Evolutionary conservation across 2,888 invertebrate species (phyloP).

Genomic region (Helobdella robusta): DNA sequence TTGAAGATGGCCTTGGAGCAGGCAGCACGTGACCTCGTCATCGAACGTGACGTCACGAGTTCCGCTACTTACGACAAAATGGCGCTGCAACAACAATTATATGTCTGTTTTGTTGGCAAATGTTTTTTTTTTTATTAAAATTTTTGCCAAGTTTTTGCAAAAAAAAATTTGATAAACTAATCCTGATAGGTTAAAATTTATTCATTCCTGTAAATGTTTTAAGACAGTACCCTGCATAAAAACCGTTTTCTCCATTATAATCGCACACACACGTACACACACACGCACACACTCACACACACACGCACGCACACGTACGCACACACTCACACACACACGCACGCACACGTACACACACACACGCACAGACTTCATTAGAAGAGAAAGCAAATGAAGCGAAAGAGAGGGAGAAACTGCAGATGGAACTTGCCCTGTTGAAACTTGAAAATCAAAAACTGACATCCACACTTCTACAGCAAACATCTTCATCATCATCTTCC

Average conservation of each 20-base stretch:
- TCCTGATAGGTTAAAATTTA: not conserved
- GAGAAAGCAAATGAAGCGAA: slow-evolving; percentile 8
- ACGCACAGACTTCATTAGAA: slow-evolving; percentile 2
- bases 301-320: too few species aligned
- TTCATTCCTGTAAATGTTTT: too few species aligned
- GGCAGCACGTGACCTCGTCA: slow-evolving; percentile 2
- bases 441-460: slow-evolving; percentile 21
- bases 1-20: slow-evolving; percentile 23
- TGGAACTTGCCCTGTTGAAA: slow-evolving; percentile 3
- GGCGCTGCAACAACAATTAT: slow-evolving; percentile 24
- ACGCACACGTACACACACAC: too few species aligned
- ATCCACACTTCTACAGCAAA: too few species aligned
- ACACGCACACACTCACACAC: too few species aligned
- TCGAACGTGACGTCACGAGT: slow-evolving; percentile 21
- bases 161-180: not conserved
- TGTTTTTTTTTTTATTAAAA: not conserved
- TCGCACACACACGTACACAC: too few species aligned
- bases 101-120: slow-evolving; percentile 4
- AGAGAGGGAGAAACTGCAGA: slow-evolving; percentile 15
- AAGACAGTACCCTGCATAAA: too few species aligned
- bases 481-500: too few species aligned
- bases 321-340: too few species aligned
- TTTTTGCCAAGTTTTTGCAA: not conserved
- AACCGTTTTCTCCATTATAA: too few species aligned
- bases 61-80: slow-evolving; percentile 27